Evolutionary conservation across 1,140 invertebrate species (phyloP), one percentile per base, ranked within the genome.

Genomic region (Chironomus striatipennis): DNA sequence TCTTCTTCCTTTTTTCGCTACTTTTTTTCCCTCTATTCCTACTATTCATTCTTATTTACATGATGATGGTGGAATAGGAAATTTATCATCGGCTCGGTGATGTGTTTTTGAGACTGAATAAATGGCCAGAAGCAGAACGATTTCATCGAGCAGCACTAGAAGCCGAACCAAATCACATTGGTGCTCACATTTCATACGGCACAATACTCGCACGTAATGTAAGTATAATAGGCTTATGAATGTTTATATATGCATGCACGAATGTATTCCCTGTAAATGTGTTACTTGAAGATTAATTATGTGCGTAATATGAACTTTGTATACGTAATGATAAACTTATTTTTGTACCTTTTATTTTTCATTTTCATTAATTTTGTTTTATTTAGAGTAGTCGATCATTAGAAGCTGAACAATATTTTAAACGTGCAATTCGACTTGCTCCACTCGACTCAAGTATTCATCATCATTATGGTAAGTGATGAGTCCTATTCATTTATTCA

Each of bases 371-470:
- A 42, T 74, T 57, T 20, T 24, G 20, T 42, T 74, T 57, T 76
- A 85, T 86, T 75, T 87, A 94, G 90, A 88, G 92, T 79, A 94
- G 92, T 78, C 87, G 93, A 76, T 83, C 89, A 65, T 81, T 87
- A 47, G 94, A 96, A 83, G 95, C 95, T 3, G 95, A 97, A 82
- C 87, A 90, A 79, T 95, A 93, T 93, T 96, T 96, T 81, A 85
- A 92, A 78, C 91, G 91, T 79, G 95, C 95, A 2, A 86, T 93
- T 76, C 85, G 87, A 76, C 83, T 97, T 75, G 93, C 93, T 57
- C 93, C 95, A 2, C 85, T 90, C 70, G 93, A 97, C 81, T 88
- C 92, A 0, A 89, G 88, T 76, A 91, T 93, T 17, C 90, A 91
- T 81, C 90, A 94, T 81, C 92, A 95, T 83, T 94, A 93, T 80